Evolutionary conservation across 2,888 invertebrate species (phyloP), one percentile per base, ranked within the genome.

Genomic region (Macaria liturata): DNA sequence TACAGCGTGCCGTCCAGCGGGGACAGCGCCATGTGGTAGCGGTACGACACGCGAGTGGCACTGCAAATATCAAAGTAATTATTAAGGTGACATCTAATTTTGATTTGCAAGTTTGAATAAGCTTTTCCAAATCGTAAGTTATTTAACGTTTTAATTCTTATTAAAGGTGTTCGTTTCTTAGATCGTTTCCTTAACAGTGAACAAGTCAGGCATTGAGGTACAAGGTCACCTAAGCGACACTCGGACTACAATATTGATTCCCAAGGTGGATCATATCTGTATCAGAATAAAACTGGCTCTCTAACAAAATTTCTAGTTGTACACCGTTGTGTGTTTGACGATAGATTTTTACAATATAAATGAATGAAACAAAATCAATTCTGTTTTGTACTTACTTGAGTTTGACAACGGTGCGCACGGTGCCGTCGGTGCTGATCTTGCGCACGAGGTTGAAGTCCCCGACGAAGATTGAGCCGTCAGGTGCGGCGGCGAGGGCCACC

Each of bases 381-480:
- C 20, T 20, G 20, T n/a, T n/a, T 9, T 4, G 30, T 45, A 93
- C 95, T 94, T 83, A 96, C 97, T 96, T 97, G 61, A 97, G 88
- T 74, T 96, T 93, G 43, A 97, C 95, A 57, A 97, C 93, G 7
- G 96, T 97, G 63, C 93, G 92, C 7, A 97, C 96, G 32, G 95
- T 95, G 52, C 98, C 97, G 76, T 98, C 97, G 3, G 97, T 96
- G 71, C 95, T 94, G 67, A 98, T 96, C 74, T 97, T 95, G 48
- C 98, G 94, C 59, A 98, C 97, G 32, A 98, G 95, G 87, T 99
- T 98, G 81, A 98, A 98, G 86, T 99, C 99, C 1, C 98, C 98
- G 0, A 99, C 97, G 79, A 96, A 99, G 32, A 99, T 94, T 46
- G 97, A 96, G 31, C 99, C 99, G 83, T 98, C 98, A 0, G 98